Base-by-base conservation (phyloP, 2,113 vertebrate genomes). In the Ramphastos sulfuratus region DNA sequence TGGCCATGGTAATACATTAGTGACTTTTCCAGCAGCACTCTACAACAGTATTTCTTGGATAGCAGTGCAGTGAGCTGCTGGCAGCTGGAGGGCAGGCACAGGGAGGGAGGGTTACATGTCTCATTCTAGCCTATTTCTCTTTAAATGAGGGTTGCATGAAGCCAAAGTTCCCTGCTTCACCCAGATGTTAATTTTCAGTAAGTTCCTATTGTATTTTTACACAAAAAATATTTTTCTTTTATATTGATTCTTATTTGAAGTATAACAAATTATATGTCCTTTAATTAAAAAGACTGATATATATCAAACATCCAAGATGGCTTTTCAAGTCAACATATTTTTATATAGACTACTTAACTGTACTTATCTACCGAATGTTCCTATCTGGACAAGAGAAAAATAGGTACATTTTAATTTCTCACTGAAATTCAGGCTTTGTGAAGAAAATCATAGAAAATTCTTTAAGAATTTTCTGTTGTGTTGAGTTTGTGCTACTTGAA, bases 21-120 rank as follows among this genome's bases (percentile, higher is more conserved):
- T 90, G 82, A 93, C 24, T 84, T 90, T 85, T 94, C 84, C 80
- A 78, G 25, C 23, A 23, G 74, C 13, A 5, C 24, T 94, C 81
- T 92, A 72, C 82, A 79, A 69, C 65, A 94, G 73, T 90, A 95
- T 93, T 96, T 96, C 69, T 91, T 93, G 74, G 46, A 67, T 39
- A 96, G 46, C 60, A 75, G 33, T 75, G 74, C 0, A 0, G 59
- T 59, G 44, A 96, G 75, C 52, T 0, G 1, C 71, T 95, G 81
- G 75, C 58, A 96, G 69, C 54, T 78, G 90, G 60, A 96, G 64
- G 55, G 46, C 35, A 56, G 48, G 35, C 54, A 31, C 39, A 95
- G 50, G 67, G 21, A 91, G 50, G 63, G 48, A 91, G 35, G 75
- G 83, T 88, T 95, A 67, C 13, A 44, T 44, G 33, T 72, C 82